Base-by-base conservation (phyloP, 2,797 vertebrate species). In the Sarcophilus harrisii region DNA sequence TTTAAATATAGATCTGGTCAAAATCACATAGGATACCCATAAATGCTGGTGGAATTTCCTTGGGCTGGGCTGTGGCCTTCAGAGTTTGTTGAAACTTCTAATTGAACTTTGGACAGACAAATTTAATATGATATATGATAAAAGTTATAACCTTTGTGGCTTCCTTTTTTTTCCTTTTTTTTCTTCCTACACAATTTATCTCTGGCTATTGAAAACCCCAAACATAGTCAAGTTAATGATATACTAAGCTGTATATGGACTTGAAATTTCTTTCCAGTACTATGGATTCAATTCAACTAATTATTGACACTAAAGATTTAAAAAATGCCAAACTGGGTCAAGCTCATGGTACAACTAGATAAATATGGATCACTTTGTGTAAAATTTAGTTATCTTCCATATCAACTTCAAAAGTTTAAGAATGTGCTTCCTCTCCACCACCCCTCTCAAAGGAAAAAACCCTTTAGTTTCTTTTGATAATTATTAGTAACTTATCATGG, bases 81-180 rank as follows among this genome's bases (percentile, higher is more conserved):
- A 58, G 0, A 58, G 91, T 96, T 87, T 89, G 52, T 14, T 55
- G 45, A 94, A 96, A 95, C 10, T 60, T 95, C 89, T 93, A 57
- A 90, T 30, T 90, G 92, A 91, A 92, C 92, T 97, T 96, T 94
- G 89, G 57, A 66, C 57, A 90, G 55, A 94, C 62, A 87, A n/a
- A 91, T 28, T 96, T 81, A 93, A 10, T 60, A 29, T 93, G 14
- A 16, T 6, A 9, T 62, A n/a, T 92, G 92, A 95, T 93, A 94
- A n/a, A 2, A 62, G 28, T 58, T 95, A 94, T 91, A 92, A 95
- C 96, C 92, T 97, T 97, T 91, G 90, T 24, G 87, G 89, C 95
- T 49, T 54, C 55, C 94, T 59, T 90, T 91, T n/a, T n/a, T n/a
- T 96, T 52, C 38, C 32, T 93, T 62, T 87, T 55, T 38, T 57